Conservation (phyloP, 1,140 invertebrate genomes). For the Euwallacea similis region DNA sequence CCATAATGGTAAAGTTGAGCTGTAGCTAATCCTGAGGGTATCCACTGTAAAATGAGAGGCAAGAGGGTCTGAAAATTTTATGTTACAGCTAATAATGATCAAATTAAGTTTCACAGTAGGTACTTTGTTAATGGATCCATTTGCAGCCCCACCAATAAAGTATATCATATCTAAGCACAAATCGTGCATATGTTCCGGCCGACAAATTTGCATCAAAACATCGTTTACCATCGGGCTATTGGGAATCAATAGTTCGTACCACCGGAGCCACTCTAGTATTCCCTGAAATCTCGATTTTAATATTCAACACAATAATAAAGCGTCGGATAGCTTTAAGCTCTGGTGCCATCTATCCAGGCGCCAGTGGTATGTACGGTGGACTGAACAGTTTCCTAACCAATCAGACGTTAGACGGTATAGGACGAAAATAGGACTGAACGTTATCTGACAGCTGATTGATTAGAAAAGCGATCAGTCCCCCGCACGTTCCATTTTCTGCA, state of each 20-base stretch:
- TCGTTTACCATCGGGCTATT: constrained; percentile 12
- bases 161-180: constrained; percentile 21
- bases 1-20: constrained; percentile 74
- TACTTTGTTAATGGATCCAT: constrained; percentile 19
- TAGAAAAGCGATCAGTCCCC: too few relatives aligned
- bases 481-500: background rate
- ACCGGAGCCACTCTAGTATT: constrained; percentile 4
- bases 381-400: too few relatives aligned
- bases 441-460: background rate
- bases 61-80: constrained; percentile 61
- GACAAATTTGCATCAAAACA: constrained; percentile 9
- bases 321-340: too few relatives aligned
- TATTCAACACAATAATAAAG: background rate
- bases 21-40: background rate
- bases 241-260: constrained; percentile 21
- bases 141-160: constrained; percentile 3
- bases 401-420: too few relatives aligned
- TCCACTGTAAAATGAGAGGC: constrained; percentile 74
- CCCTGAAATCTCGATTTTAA: constrained; percentile 6
- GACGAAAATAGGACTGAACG: background rate
- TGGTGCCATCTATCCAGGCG: too few relatives aligned
- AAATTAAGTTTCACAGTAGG: background rate
- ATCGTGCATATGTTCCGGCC: constrained; percentile 2
- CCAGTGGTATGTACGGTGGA: too few relatives aligned
- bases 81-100: background rate